Base-by-base conservation (phyloP, 2,797 vertebrate species). In the Hylomyscus alleni region DNA sequence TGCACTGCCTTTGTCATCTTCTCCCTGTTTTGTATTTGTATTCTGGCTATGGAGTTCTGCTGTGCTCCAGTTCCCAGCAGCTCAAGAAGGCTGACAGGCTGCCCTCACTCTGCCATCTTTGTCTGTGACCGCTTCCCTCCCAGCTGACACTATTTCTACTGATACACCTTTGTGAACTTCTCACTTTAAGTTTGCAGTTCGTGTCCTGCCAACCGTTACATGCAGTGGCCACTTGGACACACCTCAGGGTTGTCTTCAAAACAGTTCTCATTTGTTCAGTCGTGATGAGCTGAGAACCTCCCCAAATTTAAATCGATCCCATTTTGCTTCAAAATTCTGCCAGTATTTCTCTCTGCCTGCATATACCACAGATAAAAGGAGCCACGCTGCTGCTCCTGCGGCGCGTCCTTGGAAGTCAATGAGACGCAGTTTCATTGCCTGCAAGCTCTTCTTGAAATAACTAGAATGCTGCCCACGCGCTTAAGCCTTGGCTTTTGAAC, bases 51-150 rank as follows among this genome's bases (percentile, higher is more conserved):
- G 31, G 13, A 44, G 24, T 2, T 3, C 3, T 34, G 11, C 37
- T 50, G 13, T 31, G 50, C 47, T 69, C 26, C 62, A 80, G 75
- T 52, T 52, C 44, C 4, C 6, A 5, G 26, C 26, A 31, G 29
- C 0, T 34, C 31, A 26, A 4, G 65, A 44, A 50, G 78, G 14
- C 37, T 58, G 37, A 26, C 78, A 44, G 54, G 22, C 47, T 4
- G 0, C n/a, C 50, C 52, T 81, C 4, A 1, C 20, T 54, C 31
- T 7, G 50, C 31, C 29, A 1, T 24, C 2, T 6, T 6, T 26
- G 65, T 15, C 80, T 73, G 34, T 11, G 31, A 65, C 26, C 50
- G 62, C 37, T 60, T 83, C 52, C 1, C 20, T 58, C 37, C 37
- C 20, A 47, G 52, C 31, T 72, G 20, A 56, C 65, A 9, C 26